Conservation (phyloP, 2,888 invertebrate genomes). For the Trypoxylon attenuatum region DNA sequence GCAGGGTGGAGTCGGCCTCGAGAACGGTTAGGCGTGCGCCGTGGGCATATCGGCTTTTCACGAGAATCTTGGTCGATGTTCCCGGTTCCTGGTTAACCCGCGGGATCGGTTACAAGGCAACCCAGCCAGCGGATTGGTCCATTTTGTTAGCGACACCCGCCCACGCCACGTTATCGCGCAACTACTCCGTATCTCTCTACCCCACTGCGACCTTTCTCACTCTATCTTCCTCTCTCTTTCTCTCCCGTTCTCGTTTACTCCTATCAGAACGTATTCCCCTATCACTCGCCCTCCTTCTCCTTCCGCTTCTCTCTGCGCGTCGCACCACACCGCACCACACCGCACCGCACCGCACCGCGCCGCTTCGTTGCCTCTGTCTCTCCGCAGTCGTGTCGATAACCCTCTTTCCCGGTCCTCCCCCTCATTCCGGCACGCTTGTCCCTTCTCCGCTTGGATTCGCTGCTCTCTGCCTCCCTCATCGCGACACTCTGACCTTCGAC, state of each 20-base stretch:
- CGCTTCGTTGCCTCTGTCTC: slow-evolving; percentile 14
- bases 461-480: neutral
- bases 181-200: slow-evolving; percentile 40
- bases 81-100: slow-evolving; percentile 70
- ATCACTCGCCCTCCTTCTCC: no score
- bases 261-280: no score
- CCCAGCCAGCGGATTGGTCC: slow-evolving; percentile 68
- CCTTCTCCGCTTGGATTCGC: no score
- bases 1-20: slow-evolving; percentile 59
- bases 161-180: slow-evolving; percentile 68
- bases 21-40: slow-evolving; percentile 64
- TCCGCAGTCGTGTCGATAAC: slow-evolving; percentile 44
- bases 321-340: neutral
- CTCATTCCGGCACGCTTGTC: neutral
- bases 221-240: slow-evolving; percentile 13
- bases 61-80: slow-evolving; percentile 64
- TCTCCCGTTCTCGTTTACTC: neutral
- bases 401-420: slow-evolving; percentile 25
- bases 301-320: neutral
- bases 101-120: slow-evolving; percentile 72
- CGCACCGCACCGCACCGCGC: slow-evolving; percentile 1
- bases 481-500: slow-evolving; percentile 42
- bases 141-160: slow-evolving; percentile 74
- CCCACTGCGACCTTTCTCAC: slow-evolving; percentile 12
- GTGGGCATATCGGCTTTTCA: slow-evolving; percentile 60